A percentile compares a stretch with the other conserved stretches of the same genome.
These are phyloP conservation scores for Pedetes capensis DNA, from an alignment of 2,113 vertebrate species.

Conservation along the genomic window DNA sequence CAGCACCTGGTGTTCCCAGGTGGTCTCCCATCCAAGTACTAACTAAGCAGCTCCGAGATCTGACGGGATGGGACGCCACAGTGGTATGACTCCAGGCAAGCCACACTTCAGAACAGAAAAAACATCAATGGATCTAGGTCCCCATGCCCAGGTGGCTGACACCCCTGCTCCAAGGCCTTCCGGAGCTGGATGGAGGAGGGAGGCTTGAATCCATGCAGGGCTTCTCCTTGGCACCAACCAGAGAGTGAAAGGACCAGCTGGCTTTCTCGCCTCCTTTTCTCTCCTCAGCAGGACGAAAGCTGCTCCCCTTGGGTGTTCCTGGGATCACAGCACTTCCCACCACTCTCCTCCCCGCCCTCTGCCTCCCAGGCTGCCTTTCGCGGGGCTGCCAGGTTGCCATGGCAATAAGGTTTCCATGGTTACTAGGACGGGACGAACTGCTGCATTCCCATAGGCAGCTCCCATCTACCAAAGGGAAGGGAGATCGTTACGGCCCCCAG, in stretches of 20 bases:
- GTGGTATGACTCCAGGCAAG: no score
- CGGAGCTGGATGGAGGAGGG: not conserved
- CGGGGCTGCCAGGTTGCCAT: slow-evolving; percentile 67
- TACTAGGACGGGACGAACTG: slow-evolving; percentile 49
- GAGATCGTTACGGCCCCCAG: not conserved
- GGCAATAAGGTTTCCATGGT: slow-evolving; percentile 75
- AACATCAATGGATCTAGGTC: not conserved
- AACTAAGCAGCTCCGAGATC: no score
- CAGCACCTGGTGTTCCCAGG: no score
- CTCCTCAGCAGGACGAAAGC: not conserved
- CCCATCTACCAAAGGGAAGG: slow-evolving; percentile 36
- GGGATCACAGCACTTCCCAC: slow-evolving; percentile 7
- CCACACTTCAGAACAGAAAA: not conserved
- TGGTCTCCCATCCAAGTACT: no score
- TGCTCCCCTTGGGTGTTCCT: not conserved
- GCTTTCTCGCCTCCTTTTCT: not conserved
- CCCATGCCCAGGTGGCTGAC: not conserved
- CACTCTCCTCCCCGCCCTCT: not conserved
- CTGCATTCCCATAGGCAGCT: slow-evolving; percentile 60
- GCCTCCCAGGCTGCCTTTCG: slow-evolving; percentile 3
- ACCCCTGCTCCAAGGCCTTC: not conserved
- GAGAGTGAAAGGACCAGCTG: not conserved
- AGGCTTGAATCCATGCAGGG: not conserved
- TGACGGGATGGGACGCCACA: no score
- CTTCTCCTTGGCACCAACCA: not conserved